phyloP scores from a whole-genome alignment of 2,797 vertebrate genomes.

The Delichon dasypus region DNA sequence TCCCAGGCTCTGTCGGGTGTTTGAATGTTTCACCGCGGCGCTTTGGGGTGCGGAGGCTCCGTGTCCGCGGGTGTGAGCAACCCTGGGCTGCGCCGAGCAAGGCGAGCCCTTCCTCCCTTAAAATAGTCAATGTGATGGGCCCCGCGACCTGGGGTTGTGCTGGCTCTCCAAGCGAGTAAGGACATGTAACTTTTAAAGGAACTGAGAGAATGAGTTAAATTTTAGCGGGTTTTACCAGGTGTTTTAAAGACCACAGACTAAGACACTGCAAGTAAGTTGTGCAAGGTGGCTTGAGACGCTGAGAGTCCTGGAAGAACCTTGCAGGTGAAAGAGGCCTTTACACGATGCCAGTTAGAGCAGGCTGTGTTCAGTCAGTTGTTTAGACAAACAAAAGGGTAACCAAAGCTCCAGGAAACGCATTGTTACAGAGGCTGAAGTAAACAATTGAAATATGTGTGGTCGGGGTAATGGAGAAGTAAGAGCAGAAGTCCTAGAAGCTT shows the following conservation, averaged over 20 bases:
- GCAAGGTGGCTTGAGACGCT: neutral
- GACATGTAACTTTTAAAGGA: accelerated
- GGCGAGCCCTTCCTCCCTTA: accelerated
- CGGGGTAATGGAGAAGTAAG: neutral
- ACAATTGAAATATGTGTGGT: neutral
- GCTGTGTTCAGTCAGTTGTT: neutral
- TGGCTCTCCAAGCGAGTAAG: neutral
- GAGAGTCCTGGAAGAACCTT: neutral
- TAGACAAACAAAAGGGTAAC: neutral
- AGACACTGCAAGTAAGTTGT: neutral
- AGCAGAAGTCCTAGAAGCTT: neutral
- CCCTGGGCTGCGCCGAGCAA: neutral
- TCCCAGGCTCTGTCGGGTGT: accelerated
- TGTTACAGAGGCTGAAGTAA: neutral
- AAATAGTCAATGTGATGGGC: accelerated
- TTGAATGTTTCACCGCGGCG: accelerated
- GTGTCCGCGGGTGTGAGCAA: neutral
- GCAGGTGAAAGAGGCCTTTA: neutral
- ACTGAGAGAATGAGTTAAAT: neutral
- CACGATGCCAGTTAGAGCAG: accelerated
- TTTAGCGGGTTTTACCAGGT: neutral
- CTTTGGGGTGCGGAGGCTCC: neutral
- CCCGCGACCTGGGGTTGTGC: accelerated
- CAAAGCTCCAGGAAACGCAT: neutral
- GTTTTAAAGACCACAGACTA: neutral